These are phyloP conservation scores for Blastobasis lacticolella DNA, from an alignment of 2,888 invertebrate genomes.

Conservation along the genomic window DNA sequence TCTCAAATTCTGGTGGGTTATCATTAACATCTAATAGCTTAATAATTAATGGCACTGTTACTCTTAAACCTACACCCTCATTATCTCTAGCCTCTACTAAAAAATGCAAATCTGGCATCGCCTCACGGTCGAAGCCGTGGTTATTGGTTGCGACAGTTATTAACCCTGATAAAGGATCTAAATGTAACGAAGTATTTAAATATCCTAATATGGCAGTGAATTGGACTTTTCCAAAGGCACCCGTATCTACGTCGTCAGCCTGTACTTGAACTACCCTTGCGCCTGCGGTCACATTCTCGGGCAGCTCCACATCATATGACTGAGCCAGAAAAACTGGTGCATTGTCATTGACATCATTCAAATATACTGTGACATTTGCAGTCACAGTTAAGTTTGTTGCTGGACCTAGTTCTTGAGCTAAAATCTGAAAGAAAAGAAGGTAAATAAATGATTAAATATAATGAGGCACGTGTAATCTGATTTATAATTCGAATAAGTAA, in stretches of 20 bases:
- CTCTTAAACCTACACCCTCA: constrained; percentile 84
- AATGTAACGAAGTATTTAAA: constrained; percentile 83
- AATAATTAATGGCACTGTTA: constrained; percentile 82
- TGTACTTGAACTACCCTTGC: constrained; percentile 82
- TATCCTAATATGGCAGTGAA: constrained; percentile 86
- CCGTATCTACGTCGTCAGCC: constrained; percentile 88
- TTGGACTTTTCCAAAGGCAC: constrained; percentile 82
- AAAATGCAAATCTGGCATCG: constrained; percentile 82
- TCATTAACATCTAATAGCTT: constrained; percentile 89
- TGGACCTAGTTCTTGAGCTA: constrained; percentile 87
- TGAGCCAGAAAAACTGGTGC: constrained; percentile 84
- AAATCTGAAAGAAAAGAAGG: constrained; percentile 68
- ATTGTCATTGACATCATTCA: constrained; percentile 93
- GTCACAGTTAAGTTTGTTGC: constrained; percentile 82
- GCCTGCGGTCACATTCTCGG: constrained; percentile 87
- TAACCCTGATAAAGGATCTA: constrained; percentile 85
- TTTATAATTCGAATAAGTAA: too few species aligned
- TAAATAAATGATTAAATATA: neutral
- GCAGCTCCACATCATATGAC: constrained; percentile 82
- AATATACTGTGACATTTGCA: constrained; percentile 84
- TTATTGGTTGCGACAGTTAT: constrained; percentile 86
- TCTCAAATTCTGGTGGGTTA: constrained; percentile 88
- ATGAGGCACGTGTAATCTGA: too few species aligned
- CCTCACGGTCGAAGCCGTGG: constrained; percentile 88
- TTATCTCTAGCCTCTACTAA: constrained; percentile 92